A percentile compares a stretch with the other conserved stretches of the same genome.
Evolutionary conservation across 2,113 vertebrate species (phyloP).

Genomic region (Reinhardtius hippoglossoides): DNA sequence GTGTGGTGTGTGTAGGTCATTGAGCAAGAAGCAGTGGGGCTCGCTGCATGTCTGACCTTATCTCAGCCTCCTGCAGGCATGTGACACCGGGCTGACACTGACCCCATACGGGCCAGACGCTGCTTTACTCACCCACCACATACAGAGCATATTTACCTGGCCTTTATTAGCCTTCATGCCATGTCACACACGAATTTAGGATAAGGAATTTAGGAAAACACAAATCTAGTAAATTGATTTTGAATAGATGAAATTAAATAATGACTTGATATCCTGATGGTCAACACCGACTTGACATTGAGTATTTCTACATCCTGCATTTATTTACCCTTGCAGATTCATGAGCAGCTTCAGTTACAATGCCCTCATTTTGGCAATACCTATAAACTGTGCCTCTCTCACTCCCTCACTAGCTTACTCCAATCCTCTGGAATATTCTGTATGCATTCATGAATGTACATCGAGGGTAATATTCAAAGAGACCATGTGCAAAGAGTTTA

Average conservation of each 20-base stretch:
- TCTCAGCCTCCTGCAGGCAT: constrained; percentile 18
- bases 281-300: too few species aligned
- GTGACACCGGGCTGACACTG: constrained; percentile 33
- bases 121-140: not conserved
- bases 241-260: not conserved
- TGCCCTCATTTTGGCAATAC: too few species aligned
- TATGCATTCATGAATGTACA: too few species aligned
- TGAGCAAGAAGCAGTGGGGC: constrained; percentile 5
- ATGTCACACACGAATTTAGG: not conserved
- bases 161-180: not conserved
- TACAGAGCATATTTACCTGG: constrained; percentile 11
- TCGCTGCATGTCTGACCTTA: constrained; percentile 48
- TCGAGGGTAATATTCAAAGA: too few species aligned
- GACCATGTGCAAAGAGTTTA: too few species aligned
- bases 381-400: too few species aligned
- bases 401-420: too few species aligned
- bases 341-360: too few species aligned
- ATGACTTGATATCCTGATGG: too few species aligned
- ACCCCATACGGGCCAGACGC: constrained; percentile 11
- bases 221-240: not conserved
- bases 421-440: too few species aligned
- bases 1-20: not conserved
- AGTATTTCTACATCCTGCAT: too few species aligned
- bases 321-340: too few species aligned
- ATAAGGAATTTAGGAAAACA: not conserved